A percentile compares a stretch with the other conserved stretches of the same genome.
phyloP scores from a whole-genome alignment of 1,140 invertebrate genomes.

The Lordiphosa mommai region DNA sequence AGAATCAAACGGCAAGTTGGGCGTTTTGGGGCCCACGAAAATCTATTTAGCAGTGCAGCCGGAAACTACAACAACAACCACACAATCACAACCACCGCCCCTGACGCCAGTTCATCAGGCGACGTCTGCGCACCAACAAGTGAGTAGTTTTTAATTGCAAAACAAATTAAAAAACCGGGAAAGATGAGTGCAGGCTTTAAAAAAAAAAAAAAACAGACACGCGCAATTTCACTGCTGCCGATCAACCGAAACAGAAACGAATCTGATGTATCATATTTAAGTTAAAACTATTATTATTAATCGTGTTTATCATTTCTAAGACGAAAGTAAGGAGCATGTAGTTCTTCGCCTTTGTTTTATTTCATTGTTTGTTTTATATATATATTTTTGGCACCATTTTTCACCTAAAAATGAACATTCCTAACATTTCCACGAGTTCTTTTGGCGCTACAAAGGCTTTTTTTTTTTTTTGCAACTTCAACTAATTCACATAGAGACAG shows the following conservation, averaged over 20 bases:
- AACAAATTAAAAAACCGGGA: slow-evolving; percentile 20
- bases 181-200: slow-evolving; percentile 8
- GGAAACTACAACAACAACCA: slow-evolving; percentile 39
- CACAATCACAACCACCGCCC: slow-evolving; percentile 80
- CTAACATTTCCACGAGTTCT: slow-evolving; percentile 2
- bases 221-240: slow-evolving; percentile 10
- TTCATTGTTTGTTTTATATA: no score
- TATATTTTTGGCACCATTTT: no score
- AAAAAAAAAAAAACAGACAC: no score
- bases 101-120: slow-evolving; percentile 80
- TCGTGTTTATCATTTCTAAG: no score
- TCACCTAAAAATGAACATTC: no score
- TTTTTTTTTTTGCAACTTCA: slow-evolving; percentile 6
- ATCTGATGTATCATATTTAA: slow-evolving; percentile 42
- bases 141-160: slow-evolving; percentile 79
- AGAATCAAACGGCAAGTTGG: slow-evolving; percentile 89
- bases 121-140: slow-evolving; percentile 70
- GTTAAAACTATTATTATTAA: slow-evolving; percentile 28
- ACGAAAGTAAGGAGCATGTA: no score
- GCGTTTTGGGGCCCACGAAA: slow-evolving; percentile 90
- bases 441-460: slow-evolving; percentile 19
- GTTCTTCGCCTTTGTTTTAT: no score
- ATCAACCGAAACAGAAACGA: slow-evolving; percentile 19
- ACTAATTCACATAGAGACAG: no score
- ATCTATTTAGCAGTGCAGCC: slow-evolving; percentile 92